Percentiles rank a stretch among this genome's conserved stretches.
These are phyloP conservation scores for Chiroxiphia lanceolata DNA, from an alignment of 2,797 vertebrate species.

Conservation along the genomic window DNA sequence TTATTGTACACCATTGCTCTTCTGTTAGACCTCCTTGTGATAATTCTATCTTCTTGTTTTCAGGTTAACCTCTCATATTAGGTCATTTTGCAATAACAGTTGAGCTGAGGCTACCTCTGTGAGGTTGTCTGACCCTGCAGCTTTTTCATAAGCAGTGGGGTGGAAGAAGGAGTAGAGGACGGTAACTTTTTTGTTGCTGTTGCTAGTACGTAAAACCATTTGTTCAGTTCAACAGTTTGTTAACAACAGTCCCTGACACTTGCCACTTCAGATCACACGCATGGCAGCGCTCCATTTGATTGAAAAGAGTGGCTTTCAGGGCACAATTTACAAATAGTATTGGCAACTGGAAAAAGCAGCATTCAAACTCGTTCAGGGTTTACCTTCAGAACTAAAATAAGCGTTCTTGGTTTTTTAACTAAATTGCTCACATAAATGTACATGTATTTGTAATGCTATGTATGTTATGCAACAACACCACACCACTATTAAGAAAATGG, in stretches of 20 bases:
- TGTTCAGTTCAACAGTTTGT: neutral
- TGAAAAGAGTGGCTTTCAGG: neutral
- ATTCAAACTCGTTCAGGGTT: neutral
- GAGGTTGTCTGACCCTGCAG: neutral
- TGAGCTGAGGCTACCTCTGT: neutral
- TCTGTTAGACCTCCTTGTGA: neutral
- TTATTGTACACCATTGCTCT: neutral
- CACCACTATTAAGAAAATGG: neutral
- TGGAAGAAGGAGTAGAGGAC: neutral
- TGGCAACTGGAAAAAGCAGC: neutral
- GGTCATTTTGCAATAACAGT: neutral
- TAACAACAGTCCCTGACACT: neutral
- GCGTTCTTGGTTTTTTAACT: neutral
- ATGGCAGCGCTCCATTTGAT: neutral
- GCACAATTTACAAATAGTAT: neutral
- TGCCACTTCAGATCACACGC: neutral
- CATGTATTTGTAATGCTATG: neutral
- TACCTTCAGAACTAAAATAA: neutral
- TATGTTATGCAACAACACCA: neutral
- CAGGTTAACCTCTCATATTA: neutral
- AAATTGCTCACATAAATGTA: neutral
- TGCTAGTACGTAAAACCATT: neutral
- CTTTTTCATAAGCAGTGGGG: neutral
- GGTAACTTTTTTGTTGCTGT: neutral
- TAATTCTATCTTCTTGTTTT: neutral